Evolutionary conservation across 1,140 invertebrate genomes (phyloP).

Genomic region (Anoplophora glabripennis): DNA sequence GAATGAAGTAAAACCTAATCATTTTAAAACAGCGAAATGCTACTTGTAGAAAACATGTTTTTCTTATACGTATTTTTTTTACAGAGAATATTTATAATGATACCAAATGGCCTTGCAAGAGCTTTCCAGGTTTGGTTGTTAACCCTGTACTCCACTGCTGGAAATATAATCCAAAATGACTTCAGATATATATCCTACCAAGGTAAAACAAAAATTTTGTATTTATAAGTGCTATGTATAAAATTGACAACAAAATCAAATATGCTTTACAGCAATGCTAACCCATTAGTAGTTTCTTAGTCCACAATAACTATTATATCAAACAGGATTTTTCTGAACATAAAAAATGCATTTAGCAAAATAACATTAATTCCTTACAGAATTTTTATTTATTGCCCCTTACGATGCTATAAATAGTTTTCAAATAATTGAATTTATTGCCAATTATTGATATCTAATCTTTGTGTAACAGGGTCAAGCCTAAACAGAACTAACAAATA

Average conservation of each 20-base stretch:
- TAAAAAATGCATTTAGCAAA: neutral
- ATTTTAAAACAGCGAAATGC: too few relatives aligned
- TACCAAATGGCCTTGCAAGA: constrained; percentile 11
- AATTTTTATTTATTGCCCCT: neutral
- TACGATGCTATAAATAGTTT: neutral
- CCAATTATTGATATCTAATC: too few relatives aligned
- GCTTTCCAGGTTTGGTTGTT: constrained; percentile 11
- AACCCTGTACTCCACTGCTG: constrained; percentile 9
- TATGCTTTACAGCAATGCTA: neutral
- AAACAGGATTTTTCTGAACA: neutral
- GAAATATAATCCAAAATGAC: constrained; percentile 28
- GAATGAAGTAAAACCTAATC: too few relatives aligned
- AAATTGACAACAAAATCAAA: too few relatives aligned
- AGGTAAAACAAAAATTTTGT: constrained; percentile 42
- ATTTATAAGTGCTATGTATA: too few relatives aligned
- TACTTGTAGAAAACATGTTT: neutral
- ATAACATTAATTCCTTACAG: neutral
- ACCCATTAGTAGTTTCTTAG: neutral
- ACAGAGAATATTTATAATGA: constrained; percentile 28
- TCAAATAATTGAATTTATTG: too few relatives aligned
- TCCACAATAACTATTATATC: neutral
- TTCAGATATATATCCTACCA: constrained; percentile 52
- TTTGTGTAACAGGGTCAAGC: too few relatives aligned
- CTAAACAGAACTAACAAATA: too few relatives aligned
- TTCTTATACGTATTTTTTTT: constrained; percentile 13